Percentiles rank a stretch among this genome's conserved stretches.
These are phyloP conservation scores for Pantelozetes paolii DNA, from an alignment of 2,888 invertebrate species.

Conservation along the genomic window DNA sequence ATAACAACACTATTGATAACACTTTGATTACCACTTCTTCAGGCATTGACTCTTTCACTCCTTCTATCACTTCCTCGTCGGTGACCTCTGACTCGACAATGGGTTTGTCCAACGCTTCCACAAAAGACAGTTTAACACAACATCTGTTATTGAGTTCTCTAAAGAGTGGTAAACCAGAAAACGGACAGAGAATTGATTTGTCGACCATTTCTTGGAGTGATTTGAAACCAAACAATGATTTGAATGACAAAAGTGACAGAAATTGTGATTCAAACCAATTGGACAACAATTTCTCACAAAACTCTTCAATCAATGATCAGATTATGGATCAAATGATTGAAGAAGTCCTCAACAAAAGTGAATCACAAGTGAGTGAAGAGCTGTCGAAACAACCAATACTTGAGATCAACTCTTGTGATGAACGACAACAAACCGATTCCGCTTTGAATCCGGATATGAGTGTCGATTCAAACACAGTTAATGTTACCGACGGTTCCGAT, in stretches of 20 bases:
- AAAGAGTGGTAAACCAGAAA: constrained; percentile 34
- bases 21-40: background rate
- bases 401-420: constrained; percentile 17
- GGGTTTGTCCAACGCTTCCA: constrained; percentile 25
- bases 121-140: constrained; percentile 22
- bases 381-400: background rate
- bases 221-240: constrained; percentile 19
- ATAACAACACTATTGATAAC: constrained; percentile 6
- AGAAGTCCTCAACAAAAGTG: constrained; percentile 27
- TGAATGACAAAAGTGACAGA: background rate
- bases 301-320: constrained; percentile 20
- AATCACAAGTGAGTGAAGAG: constrained; percentile 12
- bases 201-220: constrained; percentile 26
- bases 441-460: background rate
- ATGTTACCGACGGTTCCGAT: constrained; percentile 63
- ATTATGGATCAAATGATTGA: constrained; percentile 24
- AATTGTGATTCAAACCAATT: constrained; percentile 13
- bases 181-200: constrained; percentile 34
- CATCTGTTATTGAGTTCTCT: constrained; percentile 27
- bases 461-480: constrained; percentile 50
- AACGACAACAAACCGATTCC: background rate
- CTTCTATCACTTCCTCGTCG: background rate
- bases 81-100: background rate
- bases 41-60: background rate
- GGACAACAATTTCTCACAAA: background rate